phyloP scores from a whole-genome alignment of 2,888 invertebrate species.

The Scrobipalpa costella region DNA sequence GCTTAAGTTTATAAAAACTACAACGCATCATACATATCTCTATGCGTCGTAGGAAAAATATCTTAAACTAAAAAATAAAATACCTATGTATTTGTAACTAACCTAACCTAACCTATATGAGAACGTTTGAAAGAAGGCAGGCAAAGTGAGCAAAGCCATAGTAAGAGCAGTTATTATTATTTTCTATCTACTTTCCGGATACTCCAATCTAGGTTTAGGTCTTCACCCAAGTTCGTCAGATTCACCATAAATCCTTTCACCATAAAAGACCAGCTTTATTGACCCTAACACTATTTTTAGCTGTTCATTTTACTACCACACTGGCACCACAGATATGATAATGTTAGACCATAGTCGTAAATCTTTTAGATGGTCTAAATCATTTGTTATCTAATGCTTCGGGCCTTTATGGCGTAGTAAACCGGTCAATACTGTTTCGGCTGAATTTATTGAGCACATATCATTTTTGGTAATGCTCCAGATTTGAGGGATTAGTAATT shows the following conservation, averaged over 20 bases:
- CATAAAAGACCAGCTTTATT: conserved; percentile 3
- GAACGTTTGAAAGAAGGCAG: too few species aligned
- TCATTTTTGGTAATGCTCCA: conserved; percentile 11
- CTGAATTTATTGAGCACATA: conserved; percentile 2
- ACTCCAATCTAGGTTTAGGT: conserved; percentile 1
- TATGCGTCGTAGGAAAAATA: too few species aligned
- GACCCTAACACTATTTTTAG: conserved; percentile 7
- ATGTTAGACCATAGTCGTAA: background rate
- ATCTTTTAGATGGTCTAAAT: background rate
- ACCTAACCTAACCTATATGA: too few species aligned
- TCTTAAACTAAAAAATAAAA: too few species aligned
- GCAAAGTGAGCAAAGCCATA: too few species aligned
- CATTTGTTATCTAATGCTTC: conserved; percentile 7
- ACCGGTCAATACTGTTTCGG: background rate
- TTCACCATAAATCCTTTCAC: conserved; percentile 8
- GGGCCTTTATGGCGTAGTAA: conserved; percentile 8
- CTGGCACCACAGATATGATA: conserved; percentile 10
- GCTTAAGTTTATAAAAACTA: too few species aligned
- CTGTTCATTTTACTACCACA: background rate
- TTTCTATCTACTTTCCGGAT: background rate
- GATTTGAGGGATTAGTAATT: conserved; percentile 10
- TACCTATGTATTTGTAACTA: too few species aligned
- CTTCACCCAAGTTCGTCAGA: background rate
- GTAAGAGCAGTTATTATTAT: too few species aligned
- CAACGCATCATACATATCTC: too few species aligned